Conservation (phyloP, 1,140 invertebrate genomes). For the Drosophila sp. region DNA sequence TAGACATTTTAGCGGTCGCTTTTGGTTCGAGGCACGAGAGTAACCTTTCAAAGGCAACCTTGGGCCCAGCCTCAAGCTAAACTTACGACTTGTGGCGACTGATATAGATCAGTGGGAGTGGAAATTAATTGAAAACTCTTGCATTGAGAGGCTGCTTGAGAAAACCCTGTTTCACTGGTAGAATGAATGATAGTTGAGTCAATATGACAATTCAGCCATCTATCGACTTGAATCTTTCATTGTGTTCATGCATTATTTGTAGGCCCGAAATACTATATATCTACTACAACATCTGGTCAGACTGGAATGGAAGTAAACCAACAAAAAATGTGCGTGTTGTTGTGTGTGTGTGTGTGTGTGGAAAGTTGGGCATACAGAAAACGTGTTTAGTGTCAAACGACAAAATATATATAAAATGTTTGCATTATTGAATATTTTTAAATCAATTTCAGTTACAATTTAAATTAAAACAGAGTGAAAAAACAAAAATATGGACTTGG, state of each 20-base stretch:
- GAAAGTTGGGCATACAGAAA: constrained; percentile 16
- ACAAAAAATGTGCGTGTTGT: no score
- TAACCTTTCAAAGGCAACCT: constrained; percentile 71
- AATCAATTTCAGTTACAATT: constrained; percentile 25
- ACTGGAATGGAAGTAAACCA: constrained; percentile 34
- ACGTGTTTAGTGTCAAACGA: constrained; percentile 31
- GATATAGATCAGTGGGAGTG: constrained; percentile 76
- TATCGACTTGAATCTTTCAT: constrained; percentile 3
- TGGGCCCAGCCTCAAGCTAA: constrained; percentile 33
- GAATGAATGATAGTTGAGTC: constrained; percentile 3
- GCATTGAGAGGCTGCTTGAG: constrained; percentile 9
- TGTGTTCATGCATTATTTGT: not conserved
- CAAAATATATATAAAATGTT: constrained; percentile 9
- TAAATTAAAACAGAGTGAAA: not conserved
- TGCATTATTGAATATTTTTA: constrained; percentile 10
- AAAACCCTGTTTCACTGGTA: not conserved
- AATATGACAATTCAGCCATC: not conserved
- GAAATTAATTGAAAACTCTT: constrained; percentile 72
- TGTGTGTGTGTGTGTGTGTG: constrained; percentile 6
- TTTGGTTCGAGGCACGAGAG: constrained; percentile 51
- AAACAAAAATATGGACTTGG: not conserved
- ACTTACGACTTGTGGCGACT: constrained; percentile 20
- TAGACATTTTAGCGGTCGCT: constrained; percentile 71
- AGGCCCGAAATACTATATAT: constrained; percentile 2
- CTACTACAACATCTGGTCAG: constrained; percentile 19